phyloP scores from a whole-genome alignment of 2,797 vertebrate genomes.

The Morus bassanus region DNA sequence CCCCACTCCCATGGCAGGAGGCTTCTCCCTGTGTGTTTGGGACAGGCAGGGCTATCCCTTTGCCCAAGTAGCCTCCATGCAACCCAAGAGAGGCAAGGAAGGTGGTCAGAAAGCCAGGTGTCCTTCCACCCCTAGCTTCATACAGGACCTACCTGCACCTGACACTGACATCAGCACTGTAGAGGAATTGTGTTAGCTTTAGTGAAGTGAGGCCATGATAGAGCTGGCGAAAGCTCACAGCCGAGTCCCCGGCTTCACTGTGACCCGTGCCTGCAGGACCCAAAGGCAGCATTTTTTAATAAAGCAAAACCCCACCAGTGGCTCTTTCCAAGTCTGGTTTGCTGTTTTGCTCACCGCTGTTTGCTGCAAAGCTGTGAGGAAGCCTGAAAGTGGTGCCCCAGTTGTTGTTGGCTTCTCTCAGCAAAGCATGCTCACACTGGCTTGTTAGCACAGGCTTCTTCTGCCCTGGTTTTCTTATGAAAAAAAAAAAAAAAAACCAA shows the following conservation, averaged over 20 bases:
- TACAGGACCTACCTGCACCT: not conserved
- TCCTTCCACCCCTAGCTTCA: not conserved
- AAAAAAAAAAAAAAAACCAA: not conserved
- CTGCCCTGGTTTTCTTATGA: not conserved
- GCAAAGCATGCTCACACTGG: not conserved
- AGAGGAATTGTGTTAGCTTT: not conserved
- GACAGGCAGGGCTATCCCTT: not conserved
- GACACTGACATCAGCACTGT: not conserved
- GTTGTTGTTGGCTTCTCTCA: not conserved
- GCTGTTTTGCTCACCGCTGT: not conserved
- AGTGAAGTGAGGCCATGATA: not conserved
- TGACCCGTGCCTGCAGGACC: not conserved
- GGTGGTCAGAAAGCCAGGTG: not conserved
- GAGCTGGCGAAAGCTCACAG: not conserved
- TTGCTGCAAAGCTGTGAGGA: not conserved
- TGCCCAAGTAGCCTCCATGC: accelerated
- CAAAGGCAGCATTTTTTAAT: not conserved
- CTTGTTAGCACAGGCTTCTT: conserved; percentile 10
- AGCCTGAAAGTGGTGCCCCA: not conserved
- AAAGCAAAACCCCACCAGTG: not conserved
- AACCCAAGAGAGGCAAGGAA: not conserved
- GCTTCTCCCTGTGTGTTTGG: not conserved
- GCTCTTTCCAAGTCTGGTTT: accelerated
- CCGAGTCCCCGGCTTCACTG: accelerated
- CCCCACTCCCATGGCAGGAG: not conserved